A percentile compares a stretch with the other conserved stretches of the same genome.
Conservation (phyloP, 2,113 vertebrate species). For the Zosterops hypoxanthus region DNA sequence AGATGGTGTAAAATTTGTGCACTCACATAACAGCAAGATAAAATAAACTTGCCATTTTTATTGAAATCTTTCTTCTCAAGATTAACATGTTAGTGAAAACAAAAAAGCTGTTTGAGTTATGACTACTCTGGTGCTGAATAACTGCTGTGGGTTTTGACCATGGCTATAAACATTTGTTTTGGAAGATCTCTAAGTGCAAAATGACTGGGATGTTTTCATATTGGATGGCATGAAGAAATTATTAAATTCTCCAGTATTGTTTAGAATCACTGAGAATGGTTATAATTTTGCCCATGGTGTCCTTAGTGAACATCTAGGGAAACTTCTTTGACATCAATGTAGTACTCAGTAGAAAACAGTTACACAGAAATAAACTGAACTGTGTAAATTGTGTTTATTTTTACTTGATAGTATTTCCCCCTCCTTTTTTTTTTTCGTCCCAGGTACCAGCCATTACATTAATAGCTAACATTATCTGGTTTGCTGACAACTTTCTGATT, state of each 20-base stretch:
- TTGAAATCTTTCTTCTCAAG: background rate
- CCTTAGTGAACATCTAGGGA: background rate
- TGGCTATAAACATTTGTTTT: background rate
- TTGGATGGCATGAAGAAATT: background rate
- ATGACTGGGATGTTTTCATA: background rate
- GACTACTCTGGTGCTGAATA: background rate
- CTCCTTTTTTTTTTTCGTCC: fast-evolving
- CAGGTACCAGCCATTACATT: conserved; percentile 96
- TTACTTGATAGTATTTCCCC: background rate
- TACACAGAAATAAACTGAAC: background rate
- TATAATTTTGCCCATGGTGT: background rate
- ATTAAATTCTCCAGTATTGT: background rate
- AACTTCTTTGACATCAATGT: background rate
- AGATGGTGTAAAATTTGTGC: background rate
- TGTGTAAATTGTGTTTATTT: background rate
- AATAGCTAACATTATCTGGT: conserved; percentile 96
- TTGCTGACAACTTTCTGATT: conserved; percentile 90
- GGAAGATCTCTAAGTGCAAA: background rate
- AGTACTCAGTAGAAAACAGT: background rate
- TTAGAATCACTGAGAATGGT: background rate
- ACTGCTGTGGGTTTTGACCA: background rate
- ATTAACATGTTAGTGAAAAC: background rate
- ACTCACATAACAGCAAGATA: background rate
- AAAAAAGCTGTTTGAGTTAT: background rate
- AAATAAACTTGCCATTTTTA: background rate